phyloP scores from a whole-genome alignment of 2,888 invertebrate genomes.

The Toxonevra muliebris region DNA sequence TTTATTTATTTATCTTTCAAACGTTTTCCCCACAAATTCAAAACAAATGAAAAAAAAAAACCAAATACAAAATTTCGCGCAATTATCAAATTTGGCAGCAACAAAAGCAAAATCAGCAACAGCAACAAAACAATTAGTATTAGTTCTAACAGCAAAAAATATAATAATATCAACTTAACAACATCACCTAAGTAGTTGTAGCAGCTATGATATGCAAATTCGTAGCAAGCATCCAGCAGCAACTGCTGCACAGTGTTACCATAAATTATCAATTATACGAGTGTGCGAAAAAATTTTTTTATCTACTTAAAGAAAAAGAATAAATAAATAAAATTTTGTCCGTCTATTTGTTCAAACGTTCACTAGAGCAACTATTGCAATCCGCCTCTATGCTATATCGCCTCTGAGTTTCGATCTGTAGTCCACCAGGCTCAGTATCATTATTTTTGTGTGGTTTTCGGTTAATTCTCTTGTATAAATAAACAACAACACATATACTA shows the following conservation, averaged over 20 bases:
- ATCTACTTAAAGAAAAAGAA: neutral
- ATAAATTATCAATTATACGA: conserved; percentile 57
- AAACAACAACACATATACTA: conserved; percentile 16
- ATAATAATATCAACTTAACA: neutral
- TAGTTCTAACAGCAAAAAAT: neutral
- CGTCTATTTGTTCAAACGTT: neutral
- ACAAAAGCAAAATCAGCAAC: neutral
- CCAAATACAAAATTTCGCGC: conserved; percentile 18
- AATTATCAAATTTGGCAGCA: conserved; percentile 28
- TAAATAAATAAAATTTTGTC: neutral
- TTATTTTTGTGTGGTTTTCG: conserved; percentile 25
- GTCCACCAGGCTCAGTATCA: too few species aligned
- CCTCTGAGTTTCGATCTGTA: too few species aligned
- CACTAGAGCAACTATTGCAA: neutral
- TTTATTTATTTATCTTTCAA: conserved; percentile 38
- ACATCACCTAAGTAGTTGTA: too few species aligned
- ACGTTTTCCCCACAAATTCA: conserved; percentile 33
- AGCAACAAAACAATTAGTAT: too few species aligned
- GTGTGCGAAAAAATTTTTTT: conserved; percentile 47
- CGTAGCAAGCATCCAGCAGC: neutral
- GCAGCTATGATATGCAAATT: too few species aligned
- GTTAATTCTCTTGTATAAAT: conserved; percentile 32
- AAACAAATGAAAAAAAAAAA: conserved; percentile 5
- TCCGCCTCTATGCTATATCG: too few species aligned
- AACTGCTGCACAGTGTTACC: conserved; percentile 29